Evolutionary conservation across 1,140 invertebrate genomes (phyloP).

Genomic region (Asobara japonica): DNA sequence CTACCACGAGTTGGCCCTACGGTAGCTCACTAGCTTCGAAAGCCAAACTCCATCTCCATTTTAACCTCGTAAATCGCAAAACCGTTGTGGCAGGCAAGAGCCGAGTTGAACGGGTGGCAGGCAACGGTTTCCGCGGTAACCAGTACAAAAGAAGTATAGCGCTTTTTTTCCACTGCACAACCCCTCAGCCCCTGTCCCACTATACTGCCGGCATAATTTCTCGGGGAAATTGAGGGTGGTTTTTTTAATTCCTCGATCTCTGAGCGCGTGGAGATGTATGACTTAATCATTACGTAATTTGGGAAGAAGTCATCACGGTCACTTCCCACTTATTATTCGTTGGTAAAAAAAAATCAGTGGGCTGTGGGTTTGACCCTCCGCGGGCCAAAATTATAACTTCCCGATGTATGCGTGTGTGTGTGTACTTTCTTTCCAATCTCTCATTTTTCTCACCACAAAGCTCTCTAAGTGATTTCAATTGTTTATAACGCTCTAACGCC

Average conservation of each 20-base stretch:
- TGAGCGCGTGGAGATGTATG: neutral
- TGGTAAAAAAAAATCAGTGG: too few relatives aligned
- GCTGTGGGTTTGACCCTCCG: too few relatives aligned
- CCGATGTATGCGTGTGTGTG: too few relatives aligned
- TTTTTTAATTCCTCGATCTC: neutral
- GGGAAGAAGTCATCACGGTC: too few relatives aligned
- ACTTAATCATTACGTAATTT: neutral
- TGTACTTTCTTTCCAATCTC: too few relatives aligned
- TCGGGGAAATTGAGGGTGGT: neutral
- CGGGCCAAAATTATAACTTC: too few relatives aligned
- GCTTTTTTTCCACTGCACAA: neutral
- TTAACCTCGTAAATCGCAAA: constrained; percentile 14
- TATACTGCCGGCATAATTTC: neutral
- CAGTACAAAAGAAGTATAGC: neutral
- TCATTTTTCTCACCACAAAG: too few relatives aligned
- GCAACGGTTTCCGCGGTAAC: neutral
- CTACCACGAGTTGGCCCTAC: neutral
- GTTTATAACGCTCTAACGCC: too few relatives aligned
- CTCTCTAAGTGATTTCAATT: too few relatives aligned
- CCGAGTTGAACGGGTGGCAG: neutral
- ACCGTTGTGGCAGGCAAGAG: neutral
- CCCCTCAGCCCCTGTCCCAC: neutral
- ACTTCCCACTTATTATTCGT: too few relatives aligned
- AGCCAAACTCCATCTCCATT: constrained; percentile 15
- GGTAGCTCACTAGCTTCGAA: neutral